Evolutionary conservation across 2,113 vertebrate species (phyloP).

Genomic region (Nesoenas mayeri): DNA sequence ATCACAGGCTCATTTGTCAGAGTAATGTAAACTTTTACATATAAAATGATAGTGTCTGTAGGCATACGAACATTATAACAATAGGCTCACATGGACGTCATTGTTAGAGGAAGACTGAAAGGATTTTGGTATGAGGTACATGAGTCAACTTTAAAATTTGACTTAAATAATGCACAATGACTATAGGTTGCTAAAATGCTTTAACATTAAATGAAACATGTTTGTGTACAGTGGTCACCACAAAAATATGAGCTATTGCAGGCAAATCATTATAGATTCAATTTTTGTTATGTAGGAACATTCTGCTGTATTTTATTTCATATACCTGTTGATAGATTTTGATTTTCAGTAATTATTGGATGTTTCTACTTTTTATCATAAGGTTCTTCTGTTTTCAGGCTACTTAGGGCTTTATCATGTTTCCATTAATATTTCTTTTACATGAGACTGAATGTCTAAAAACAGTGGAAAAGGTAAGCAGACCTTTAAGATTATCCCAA

Average conservation of each 20-base stretch:
- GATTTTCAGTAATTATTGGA: neutral
- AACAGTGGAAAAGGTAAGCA: neutral
- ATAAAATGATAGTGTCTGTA: neutral
- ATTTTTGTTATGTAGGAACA: neutral
- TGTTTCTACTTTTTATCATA: neutral
- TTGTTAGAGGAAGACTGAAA: neutral
- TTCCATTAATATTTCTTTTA: constrained; percentile 7
- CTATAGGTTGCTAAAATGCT: neutral
- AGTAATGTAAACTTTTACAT: neutral
- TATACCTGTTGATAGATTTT: neutral
- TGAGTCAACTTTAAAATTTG: neutral
- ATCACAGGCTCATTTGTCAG: neutral
- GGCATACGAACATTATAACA: neutral
- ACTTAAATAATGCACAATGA: neutral
- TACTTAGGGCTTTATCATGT: neutral
- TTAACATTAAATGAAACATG: neutral
- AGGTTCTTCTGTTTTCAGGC: neutral
- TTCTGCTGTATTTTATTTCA: neutral
- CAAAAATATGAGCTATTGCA: neutral
- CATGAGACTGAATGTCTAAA: constrained; percentile 19
- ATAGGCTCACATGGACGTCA: neutral
- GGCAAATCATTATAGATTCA: neutral
- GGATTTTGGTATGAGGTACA: neutral
- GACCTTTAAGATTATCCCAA: constrained; percentile 42
- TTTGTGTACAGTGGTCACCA: neutral